These are phyloP conservation scores for Dermolepida albohirtum DNA, from an alignment of 2,888 invertebrate species.

Conservation along the genomic window DNA sequence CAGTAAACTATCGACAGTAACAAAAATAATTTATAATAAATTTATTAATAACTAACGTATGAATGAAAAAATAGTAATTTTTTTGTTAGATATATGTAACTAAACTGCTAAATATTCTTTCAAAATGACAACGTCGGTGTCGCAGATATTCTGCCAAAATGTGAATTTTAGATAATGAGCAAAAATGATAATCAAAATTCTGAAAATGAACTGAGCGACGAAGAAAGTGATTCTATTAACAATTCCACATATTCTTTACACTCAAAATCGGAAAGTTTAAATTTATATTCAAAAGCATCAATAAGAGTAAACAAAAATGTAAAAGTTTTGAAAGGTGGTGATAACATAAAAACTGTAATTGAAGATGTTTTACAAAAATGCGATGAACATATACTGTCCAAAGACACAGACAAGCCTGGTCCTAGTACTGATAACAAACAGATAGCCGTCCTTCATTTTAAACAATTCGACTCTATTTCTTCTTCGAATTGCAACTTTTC, in stretches of 20 bases:
- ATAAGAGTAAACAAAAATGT: conserved; percentile 13
- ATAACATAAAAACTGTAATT: conserved; percentile 16
- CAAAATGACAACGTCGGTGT: conserved; percentile 10
- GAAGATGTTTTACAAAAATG: conserved; percentile 38
- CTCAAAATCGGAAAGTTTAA: conserved; percentile 11
- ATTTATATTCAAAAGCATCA: conserved; percentile 20
- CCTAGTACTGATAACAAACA: conserved; percentile 29
- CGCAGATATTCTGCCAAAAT: conserved; percentile 33
- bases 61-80: no score
- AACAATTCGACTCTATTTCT: conserved; percentile 34
- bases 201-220: conserved; percentile 12
- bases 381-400: conserved; percentile 12
- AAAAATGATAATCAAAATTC: conserved; percentile 40
- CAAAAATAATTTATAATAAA: no score
- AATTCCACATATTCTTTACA: conserved; percentile 13
- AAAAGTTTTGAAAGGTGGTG: conserved; percentile 11
- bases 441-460: conserved; percentile 26
- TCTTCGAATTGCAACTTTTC: conserved; percentile 34
- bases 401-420: neutral
- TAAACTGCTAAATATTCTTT: conserved; percentile 1
- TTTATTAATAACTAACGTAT: no score
- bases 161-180: conserved; percentile 42
- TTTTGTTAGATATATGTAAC: no score
- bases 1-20: no score
- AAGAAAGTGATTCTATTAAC: conserved; percentile 16